phyloP scores from a whole-genome alignment of 2,888 invertebrate genomes.

The Didymodactylos carnosus region DNA sequence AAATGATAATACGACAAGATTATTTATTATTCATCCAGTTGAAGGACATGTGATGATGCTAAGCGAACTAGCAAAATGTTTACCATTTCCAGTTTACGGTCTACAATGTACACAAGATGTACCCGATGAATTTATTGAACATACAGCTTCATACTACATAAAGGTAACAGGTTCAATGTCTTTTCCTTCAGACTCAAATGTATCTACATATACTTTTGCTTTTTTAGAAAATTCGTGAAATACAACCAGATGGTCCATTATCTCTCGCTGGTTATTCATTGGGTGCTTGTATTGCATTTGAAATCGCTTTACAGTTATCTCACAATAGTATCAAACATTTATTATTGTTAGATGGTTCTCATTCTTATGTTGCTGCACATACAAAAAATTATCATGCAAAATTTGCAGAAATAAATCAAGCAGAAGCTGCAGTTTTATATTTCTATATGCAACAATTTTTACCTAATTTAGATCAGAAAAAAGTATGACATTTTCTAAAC shows the following conservation, averaged over 20 bases:
- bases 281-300: slow-evolving; percentile 78
- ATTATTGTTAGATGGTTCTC: slow-evolving; percentile 62
- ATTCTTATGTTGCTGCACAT: slow-evolving; percentile 36
- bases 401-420: neutral
- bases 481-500: neutral
- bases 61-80: neutral
- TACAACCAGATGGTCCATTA: neutral
- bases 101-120: slow-evolving; percentile 64
- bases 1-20: too few relatives aligned
- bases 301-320: slow-evolving; percentile 62
- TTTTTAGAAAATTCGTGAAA: neutral
- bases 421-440: neutral
- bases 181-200: too few relatives aligned
- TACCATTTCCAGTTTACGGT: slow-evolving; percentile 41
- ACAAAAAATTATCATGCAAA: slow-evolving; percentile 23
- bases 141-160: slow-evolving; percentile 44
- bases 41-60: slow-evolving; percentile 23
- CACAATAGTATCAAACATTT: slow-evolving; percentile 31
- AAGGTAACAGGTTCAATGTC: too few relatives aligned
- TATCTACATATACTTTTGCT: neutral
- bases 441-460: neutral
- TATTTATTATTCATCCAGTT: slow-evolving; percentile 27
- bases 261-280: slow-evolving; percentile 62
- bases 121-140: slow-evolving; percentile 50
- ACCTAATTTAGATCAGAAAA: neutral